A percentile compares a stretch with the other conserved stretches of the same genome.
Conservation (phyloP, 2,113 vertebrate genomes). For the Tyrannus savana region DNA sequence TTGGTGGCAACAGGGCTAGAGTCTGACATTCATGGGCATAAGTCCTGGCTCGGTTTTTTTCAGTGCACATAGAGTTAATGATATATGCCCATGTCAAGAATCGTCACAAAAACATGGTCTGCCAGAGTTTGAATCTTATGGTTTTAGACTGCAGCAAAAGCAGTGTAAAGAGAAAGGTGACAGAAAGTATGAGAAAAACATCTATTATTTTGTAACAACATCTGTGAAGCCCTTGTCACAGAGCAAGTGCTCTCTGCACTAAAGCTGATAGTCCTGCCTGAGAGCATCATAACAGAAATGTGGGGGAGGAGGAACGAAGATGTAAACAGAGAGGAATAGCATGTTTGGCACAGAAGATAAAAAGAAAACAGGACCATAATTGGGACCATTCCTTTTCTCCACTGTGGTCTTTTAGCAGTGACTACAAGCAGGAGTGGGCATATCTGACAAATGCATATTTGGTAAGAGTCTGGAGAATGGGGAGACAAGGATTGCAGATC, state of each 20-base stretch:
- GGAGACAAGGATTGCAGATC: not conserved
- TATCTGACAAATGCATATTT: not conserved
- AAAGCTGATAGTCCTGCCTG: not conserved
- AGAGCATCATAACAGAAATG: not conserved
- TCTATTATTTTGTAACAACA: not conserved
- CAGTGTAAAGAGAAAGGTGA: not conserved
- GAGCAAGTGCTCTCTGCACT: not conserved
- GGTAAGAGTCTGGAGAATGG: not conserved
- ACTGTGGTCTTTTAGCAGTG: not conserved
- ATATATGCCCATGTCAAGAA: not conserved
- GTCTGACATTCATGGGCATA: not conserved
- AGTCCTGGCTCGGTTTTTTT: not conserved
- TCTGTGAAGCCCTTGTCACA: not conserved
- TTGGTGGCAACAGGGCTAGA: not conserved
- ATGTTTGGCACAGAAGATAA: not conserved
- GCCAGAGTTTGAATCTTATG: not conserved
- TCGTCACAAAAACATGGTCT: not conserved
- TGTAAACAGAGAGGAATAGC: not conserved
- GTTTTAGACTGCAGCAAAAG: not conserved
- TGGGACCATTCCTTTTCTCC: not conserved
- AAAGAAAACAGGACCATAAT: not conserved
- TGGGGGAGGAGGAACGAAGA: not conserved
- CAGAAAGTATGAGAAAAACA: not conserved
- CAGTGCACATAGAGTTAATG: not conserved
- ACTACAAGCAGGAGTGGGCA: not conserved